Conservation (phyloP, 2,113 vertebrate genomes). For the Todiramphus saurophagus region DNA sequence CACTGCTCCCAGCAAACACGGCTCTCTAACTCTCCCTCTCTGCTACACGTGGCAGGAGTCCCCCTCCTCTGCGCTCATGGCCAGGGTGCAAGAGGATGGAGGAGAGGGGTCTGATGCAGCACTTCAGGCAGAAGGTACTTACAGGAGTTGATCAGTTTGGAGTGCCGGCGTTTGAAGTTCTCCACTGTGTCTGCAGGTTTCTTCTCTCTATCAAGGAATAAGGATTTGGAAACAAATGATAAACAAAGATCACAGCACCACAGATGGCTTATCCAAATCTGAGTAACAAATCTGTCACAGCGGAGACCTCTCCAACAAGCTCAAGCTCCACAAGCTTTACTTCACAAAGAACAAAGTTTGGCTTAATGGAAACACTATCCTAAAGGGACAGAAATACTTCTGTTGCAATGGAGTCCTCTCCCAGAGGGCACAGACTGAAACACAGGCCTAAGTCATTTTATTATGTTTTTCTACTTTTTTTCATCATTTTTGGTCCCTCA, state of each 20-base stretch:
- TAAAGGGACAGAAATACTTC: neutral
- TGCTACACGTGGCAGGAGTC: neutral
- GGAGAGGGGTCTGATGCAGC: neutral
- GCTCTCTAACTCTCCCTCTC: neutral
- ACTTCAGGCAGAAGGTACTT: conserved; percentile 38
- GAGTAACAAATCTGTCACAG: neutral
- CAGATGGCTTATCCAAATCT: neutral
- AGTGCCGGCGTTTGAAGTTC: conserved; percentile 70
- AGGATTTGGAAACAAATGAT: neutral
- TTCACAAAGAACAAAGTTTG: neutral
- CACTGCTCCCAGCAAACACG: neutral
- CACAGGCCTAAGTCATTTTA: neutral
- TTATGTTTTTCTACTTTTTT: neutral
- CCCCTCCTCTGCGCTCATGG: neutral
- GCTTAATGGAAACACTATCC: neutral
- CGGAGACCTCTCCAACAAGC: neutral
- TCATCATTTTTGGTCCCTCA: neutral
- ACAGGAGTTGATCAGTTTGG: conserved; percentile 79
- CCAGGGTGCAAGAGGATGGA: neutral
- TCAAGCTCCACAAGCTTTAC: neutral
- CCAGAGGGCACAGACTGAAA: neutral
- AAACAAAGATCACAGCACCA: neutral
- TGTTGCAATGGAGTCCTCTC: neutral
- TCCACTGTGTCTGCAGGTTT: conserved; percentile 55
- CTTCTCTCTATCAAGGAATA: conserved; percentile 69